Conservation (phyloP, 2,113 vertebrate genomes). For the Eublepharis macularius region DNA sequence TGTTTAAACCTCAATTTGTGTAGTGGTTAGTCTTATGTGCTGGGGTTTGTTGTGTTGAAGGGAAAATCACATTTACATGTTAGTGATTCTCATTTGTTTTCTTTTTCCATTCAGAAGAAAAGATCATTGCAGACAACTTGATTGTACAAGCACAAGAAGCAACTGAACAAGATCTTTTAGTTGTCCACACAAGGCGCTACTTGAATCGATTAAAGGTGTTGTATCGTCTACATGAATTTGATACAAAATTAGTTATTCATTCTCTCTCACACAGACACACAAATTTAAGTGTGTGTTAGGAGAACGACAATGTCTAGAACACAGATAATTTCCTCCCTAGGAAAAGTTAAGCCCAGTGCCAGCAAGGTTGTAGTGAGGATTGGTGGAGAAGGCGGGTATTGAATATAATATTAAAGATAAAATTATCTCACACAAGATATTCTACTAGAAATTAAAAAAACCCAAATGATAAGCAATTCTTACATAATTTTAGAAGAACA, state of each 20-base stretch:
- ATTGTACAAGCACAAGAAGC: slow-evolving; percentile 90
- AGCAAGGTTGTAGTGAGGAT: not conserved
- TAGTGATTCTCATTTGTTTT: slow-evolving; percentile 41
- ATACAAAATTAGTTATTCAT: not conserved
- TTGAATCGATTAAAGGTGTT: slow-evolving; percentile 92
- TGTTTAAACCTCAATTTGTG: not conserved
- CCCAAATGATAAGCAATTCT: not conserved
- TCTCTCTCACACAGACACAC: too few relatives aligned
- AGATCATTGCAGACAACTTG: slow-evolving; percentile 84
- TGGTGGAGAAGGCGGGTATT: not conserved
- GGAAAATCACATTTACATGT: not conserved
- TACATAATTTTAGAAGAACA: not conserved
- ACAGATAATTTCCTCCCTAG: not conserved
- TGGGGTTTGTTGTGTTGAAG: not conserved
- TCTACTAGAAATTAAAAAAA: not conserved
- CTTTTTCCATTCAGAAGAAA: slow-evolving; percentile 84
- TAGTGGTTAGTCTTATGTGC: not conserved
- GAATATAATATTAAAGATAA: not conserved
- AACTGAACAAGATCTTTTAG: slow-evolving; percentile 89
- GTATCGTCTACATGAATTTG: slow-evolving; percentile 26
- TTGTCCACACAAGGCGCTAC: slow-evolving; percentile 78
- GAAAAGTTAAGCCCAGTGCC: not conserved
- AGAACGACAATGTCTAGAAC: not conserved
- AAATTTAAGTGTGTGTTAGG: not conserved
- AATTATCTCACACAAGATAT: not conserved